phyloP scores from a whole-genome alignment of 2,113 vertebrate genomes.

The Prunella fulvescens region DNA sequence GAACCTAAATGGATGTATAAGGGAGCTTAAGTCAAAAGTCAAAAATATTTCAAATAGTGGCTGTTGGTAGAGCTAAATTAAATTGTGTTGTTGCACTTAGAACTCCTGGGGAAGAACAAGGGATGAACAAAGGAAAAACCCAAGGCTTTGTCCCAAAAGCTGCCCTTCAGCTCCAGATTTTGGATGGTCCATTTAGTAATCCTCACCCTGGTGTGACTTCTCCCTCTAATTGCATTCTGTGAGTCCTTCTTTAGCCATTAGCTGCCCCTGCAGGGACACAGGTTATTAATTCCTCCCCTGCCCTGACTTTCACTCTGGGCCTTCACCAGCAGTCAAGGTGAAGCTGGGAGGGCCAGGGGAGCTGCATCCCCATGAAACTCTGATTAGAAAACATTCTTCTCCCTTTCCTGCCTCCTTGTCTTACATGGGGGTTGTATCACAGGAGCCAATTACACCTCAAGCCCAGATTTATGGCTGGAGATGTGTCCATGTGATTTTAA shows the following conservation, averaged over 20 bases:
- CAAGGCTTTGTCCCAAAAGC: background rate
- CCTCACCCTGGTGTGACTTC: background rate
- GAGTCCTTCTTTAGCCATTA: background rate
- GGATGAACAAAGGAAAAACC: background rate
- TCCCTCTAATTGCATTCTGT: background rate
- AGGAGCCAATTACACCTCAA: background rate
- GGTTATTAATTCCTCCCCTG: conserved; percentile 35
- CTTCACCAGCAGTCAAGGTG: background rate
- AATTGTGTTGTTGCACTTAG: background rate
- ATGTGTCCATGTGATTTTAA: background rate
- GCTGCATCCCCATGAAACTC: background rate
- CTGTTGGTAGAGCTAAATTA: background rate
- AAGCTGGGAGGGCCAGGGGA: background rate
- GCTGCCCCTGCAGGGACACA: background rate
- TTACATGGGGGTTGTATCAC: background rate
- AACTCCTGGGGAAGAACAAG: background rate
- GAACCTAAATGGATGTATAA: background rate
- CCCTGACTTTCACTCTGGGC: background rate
- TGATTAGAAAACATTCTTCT: background rate
- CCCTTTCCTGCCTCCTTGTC: background rate
- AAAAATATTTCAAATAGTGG: background rate
- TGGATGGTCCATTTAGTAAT: background rate
- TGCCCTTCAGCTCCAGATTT: background rate
- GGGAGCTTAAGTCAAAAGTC: background rate
- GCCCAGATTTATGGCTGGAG: background rate